Percentiles rank a stretch among this genome's conserved stretches.
These are phyloP conservation scores for Kobus ellipsiprymnus DNA, from an alignment of 2,113 vertebrate species.

Conservation along the genomic window DNA sequence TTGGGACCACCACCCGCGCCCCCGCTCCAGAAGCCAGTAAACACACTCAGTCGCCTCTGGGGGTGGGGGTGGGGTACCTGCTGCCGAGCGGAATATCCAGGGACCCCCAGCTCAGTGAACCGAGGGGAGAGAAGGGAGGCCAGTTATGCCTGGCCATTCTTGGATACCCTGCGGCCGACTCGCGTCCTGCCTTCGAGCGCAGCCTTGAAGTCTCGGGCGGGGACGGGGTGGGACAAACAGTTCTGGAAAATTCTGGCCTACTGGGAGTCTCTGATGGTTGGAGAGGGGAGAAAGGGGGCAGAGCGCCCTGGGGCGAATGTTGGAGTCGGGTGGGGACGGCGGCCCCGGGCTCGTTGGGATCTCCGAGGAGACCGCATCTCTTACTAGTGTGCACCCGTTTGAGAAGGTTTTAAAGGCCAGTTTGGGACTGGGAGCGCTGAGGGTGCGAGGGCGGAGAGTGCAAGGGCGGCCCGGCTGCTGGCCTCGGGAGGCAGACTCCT, in stretches of 20 bases:
- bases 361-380: background rate
- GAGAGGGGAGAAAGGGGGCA: background rate
- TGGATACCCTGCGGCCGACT: background rate
- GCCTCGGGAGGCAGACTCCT: background rate
- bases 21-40: background rate
- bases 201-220: background rate
- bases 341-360: background rate
- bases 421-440: background rate
- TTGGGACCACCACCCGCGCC: background rate
- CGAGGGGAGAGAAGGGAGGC: background rate
- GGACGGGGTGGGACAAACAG: background rate
- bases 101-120: background rate
- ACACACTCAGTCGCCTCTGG: background rate
- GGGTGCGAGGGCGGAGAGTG: accelerated
- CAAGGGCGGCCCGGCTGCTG: background rate
- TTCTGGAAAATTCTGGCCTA: slow-evolving; percentile 15
- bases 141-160: accelerated
- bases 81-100: background rate
- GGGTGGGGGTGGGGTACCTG: background rate
- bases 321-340: background rate
- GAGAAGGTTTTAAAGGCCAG: background rate
- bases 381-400: background rate
- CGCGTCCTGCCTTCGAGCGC: background rate
- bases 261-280: accelerated
- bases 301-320: background rate